phyloP scores from a whole-genome alignment of 2,113 vertebrate genomes.

The Chloropsis hardwickii region DNA sequence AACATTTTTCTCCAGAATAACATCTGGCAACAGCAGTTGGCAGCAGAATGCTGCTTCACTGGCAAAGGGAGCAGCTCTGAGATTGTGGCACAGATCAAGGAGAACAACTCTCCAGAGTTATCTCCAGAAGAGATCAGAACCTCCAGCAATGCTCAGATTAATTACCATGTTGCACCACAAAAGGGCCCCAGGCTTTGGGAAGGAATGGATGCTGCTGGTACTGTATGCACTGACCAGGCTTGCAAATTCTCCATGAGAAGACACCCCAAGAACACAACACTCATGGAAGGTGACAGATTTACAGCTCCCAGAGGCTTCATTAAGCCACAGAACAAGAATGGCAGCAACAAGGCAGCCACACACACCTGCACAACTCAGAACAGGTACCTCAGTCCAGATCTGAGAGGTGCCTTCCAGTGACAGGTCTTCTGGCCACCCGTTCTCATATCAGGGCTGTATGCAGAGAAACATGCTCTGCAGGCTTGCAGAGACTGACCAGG shows the following conservation, averaged over 20 bases:
- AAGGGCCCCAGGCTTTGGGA: not conserved
- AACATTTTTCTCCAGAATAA: conserved; percentile 2
- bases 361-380: not conserved
- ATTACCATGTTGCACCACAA: not conserved
- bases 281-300: conserved; percentile 6
- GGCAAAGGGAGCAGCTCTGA: not conserved
- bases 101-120: not conserved
- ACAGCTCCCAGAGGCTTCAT: not conserved
- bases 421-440: not conserved
- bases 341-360: not conserved
- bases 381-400: not conserved
- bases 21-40: not conserved
- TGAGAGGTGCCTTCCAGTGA: not conserved
- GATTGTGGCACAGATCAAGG: not conserved
- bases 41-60: not conserved
- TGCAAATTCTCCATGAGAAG: not conserved
- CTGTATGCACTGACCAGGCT: not conserved
- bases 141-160: not conserved
- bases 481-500: not conserved
- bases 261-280: fast-evolving
- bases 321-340: not conserved
- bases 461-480: not conserved
- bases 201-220: not conserved
- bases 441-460: not conserved
- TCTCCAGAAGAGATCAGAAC: conserved; percentile 14